These are phyloP conservation scores for Allygus modestus DNA, from an alignment of 2,888 invertebrate species.

Conservation along the genomic window DNA sequence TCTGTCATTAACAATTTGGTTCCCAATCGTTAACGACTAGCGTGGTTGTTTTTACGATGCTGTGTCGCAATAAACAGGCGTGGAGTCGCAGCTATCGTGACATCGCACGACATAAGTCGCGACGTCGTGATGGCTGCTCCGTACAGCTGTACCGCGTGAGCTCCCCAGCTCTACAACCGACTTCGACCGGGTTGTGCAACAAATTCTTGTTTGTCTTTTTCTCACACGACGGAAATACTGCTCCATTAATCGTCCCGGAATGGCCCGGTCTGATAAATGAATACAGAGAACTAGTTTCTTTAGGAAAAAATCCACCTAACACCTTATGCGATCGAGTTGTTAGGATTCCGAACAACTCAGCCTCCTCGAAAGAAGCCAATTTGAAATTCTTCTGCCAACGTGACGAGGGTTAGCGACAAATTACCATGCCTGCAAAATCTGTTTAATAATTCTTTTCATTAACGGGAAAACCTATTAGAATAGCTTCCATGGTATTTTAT, in stretches of 20 bases:
- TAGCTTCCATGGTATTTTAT: too few relatives aligned
- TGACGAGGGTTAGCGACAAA: not conserved
- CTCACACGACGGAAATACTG: constrained; percentile 32
- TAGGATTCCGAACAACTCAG: constrained; percentile 17
- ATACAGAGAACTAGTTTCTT: constrained; percentile 38
- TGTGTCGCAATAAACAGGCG: not conserved
- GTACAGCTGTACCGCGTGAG: not conserved
- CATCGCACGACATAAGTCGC: not conserved
- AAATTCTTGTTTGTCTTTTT: constrained; percentile 19
- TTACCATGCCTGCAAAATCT: not conserved
- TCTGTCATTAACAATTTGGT: constrained; percentile 36
- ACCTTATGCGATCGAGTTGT: constrained; percentile 34
- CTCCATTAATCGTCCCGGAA: constrained; percentile 42
- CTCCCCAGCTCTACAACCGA: not conserved
- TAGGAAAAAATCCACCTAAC: constrained; percentile 18
- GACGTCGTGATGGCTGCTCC: not conserved
- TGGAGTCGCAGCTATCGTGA: not conserved
- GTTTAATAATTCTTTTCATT: not conserved
- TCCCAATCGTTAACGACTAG: constrained; percentile 9
- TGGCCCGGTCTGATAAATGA: constrained; percentile 38
- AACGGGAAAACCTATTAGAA: not conserved
- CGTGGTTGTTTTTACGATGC: constrained; percentile 28
- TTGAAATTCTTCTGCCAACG: not conserved
- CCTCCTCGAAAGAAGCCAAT: not conserved
- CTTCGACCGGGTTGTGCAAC: constrained; percentile 12